Conservation (phyloP, 2,797 vertebrate genomes). For the Tangara arthus region DNA sequence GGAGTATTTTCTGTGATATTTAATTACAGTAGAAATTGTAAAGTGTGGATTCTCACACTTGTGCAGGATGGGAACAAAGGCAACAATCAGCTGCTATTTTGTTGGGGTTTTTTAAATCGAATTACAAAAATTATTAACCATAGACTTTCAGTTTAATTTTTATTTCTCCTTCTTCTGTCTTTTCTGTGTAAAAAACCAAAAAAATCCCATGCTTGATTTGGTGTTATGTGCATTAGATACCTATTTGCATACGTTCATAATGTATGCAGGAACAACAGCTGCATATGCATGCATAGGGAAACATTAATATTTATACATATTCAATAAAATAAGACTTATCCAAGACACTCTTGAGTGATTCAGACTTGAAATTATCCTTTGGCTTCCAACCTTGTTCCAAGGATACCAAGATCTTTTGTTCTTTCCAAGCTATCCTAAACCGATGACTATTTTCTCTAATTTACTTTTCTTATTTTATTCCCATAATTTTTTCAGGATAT, state of each 20-base stretch:
- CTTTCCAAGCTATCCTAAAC: neutral
- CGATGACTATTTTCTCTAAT: neutral
- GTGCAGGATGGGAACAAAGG: neutral
- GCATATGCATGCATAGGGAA: slow-evolving; percentile 35
- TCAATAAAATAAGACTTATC: slow-evolving; percentile 15
- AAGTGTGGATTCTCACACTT: neutral
- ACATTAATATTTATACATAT: slow-evolving; percentile 50
- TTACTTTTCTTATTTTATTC: neutral
- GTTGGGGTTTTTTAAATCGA: neutral
- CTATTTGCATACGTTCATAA: neutral
- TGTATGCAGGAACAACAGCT: slow-evolving; percentile 28
- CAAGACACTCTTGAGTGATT: neutral
- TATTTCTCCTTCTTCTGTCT: neutral
- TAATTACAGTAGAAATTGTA: neutral
- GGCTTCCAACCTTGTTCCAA: neutral
- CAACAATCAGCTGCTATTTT: neutral
- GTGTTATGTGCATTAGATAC: slow-evolving; percentile 13
- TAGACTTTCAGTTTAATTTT: neutral
- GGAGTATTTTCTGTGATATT: neutral
- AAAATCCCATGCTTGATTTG: neutral
- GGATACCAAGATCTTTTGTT: neutral
- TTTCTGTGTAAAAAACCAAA: neutral
- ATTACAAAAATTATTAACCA: neutral
- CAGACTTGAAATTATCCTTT: neutral
- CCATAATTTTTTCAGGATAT: neutral